phyloP scores from a whole-genome alignment of 2,797 vertebrate species.

The Iguana delicatissima region DNA sequence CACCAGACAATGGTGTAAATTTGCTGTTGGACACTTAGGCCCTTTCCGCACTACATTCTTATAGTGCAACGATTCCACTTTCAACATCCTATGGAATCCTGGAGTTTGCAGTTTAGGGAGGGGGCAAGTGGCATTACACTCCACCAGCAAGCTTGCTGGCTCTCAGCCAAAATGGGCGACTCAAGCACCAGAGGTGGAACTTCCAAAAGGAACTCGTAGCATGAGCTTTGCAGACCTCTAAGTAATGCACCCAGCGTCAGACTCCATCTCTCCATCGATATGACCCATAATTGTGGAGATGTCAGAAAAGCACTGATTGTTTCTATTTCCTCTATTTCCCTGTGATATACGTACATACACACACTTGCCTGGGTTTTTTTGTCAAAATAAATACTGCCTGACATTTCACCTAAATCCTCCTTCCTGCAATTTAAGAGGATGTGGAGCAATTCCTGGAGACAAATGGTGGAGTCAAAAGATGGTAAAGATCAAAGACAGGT shows the following conservation, averaged over 20 bases:
- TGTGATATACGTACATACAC: too few relatives aligned
- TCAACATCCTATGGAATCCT: too few relatives aligned
- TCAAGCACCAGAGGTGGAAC: neutral
- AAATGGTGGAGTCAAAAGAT: neutral
- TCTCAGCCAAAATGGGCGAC: neutral
- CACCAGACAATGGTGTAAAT: too few relatives aligned
- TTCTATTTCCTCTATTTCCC: neutral
- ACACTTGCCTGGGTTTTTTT: neutral
- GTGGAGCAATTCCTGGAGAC: neutral
- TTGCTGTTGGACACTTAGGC: too few relatives aligned
- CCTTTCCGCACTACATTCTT: too few relatives aligned
- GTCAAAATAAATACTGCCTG: neutral
- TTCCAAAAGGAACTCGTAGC: neutral
- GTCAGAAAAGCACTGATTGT: neutral
- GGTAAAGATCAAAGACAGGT: slow-evolving; percentile 18
- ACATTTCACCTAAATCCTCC: neutral
- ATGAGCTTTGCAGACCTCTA: neutral
- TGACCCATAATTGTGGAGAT: neutral
- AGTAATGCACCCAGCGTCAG: neutral
- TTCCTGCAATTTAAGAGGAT: slow-evolving; percentile 2
- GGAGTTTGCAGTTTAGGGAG: too few relatives aligned
- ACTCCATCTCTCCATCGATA: neutral
- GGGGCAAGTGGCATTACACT: too few relatives aligned
- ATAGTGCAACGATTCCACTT: too few relatives aligned
- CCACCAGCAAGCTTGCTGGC: too few relatives aligned